Conservation (phyloP, 2,113 vertebrate species). For the Leptosomus discolor region DNA sequence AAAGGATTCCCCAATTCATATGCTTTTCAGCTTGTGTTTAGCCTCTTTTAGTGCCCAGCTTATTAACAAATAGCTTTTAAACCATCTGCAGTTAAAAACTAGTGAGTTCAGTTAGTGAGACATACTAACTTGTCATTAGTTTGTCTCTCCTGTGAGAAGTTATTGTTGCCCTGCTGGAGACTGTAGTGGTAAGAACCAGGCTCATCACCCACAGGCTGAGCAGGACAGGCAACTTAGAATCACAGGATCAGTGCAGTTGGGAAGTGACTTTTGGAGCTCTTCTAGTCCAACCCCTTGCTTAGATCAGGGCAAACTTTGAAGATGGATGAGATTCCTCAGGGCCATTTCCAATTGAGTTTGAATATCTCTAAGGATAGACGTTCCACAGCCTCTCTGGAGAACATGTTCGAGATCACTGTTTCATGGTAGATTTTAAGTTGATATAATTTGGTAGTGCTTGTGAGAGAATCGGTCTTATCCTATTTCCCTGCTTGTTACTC, state of each 20-base stretch:
- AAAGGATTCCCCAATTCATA: neutral
- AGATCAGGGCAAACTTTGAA: neutral
- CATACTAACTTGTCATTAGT: neutral
- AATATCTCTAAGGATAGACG: neutral
- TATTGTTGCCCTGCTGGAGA: neutral
- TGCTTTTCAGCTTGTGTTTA: neutral
- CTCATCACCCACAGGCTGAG: neutral
- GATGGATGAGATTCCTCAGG: neutral
- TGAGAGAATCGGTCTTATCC: neutral
- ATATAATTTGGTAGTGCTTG: neutral
- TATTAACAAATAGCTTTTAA: neutral
- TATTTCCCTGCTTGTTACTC: neutral
- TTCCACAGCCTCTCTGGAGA: neutral
- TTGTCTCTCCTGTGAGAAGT: neutral
- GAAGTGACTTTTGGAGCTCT: neutral
- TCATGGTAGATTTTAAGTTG: neutral
- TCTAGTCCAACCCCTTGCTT: neutral
- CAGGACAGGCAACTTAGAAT: neutral
- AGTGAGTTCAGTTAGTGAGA: neutral
- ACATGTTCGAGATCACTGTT: neutral
- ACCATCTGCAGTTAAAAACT: neutral
- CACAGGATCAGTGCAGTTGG: fast-evolving
- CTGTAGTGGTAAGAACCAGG: neutral
- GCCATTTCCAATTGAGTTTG: neutral
- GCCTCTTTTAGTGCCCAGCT: neutral